Conservation (phyloP, 1,140 invertebrate species). For the Pectinophora gossypiella region DNA sequence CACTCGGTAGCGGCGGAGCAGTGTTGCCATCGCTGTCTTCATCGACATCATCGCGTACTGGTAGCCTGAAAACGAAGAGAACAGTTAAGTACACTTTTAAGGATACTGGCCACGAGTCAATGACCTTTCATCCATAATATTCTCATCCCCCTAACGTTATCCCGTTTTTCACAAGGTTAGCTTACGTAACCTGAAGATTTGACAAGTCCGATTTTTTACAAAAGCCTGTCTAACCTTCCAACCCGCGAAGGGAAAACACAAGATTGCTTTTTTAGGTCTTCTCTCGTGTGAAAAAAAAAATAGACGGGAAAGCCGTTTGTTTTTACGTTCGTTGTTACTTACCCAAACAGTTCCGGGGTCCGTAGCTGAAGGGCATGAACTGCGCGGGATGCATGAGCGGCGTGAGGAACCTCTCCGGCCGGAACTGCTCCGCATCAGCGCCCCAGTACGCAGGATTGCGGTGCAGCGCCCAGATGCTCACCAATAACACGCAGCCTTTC, state of each 20-base stretch:
- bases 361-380: slow-evolving; percentile 77
- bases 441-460: slow-evolving; percentile 60
- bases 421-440: slow-evolving; percentile 78
- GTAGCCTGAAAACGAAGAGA: slow-evolving; percentile 41
- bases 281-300: not conserved
- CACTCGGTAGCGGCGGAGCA: slow-evolving; percentile 37
- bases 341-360: slow-evolving; percentile 77
- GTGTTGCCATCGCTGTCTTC: slow-evolving; percentile 37
- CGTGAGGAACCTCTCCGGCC: slow-evolving; percentile 80
- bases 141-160: no score
- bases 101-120: no score
- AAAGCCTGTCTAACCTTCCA: no score
- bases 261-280: not conserved
- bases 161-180: no score
- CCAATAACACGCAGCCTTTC: slow-evolving; percentile 14
- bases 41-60: slow-evolving; percentile 55
- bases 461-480: slow-evolving; percentile 50
- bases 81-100: no score
- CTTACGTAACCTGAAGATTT: no score
- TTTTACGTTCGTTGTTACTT: no score
- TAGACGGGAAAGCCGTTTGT: no score
- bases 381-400: slow-evolving; percentile 58
- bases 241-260: not conserved
- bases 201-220: no score
- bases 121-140: no score